Evolutionary conservation across 23 tunicate species (phyloP).

Genomic region (Ciona savignyi): DNA sequence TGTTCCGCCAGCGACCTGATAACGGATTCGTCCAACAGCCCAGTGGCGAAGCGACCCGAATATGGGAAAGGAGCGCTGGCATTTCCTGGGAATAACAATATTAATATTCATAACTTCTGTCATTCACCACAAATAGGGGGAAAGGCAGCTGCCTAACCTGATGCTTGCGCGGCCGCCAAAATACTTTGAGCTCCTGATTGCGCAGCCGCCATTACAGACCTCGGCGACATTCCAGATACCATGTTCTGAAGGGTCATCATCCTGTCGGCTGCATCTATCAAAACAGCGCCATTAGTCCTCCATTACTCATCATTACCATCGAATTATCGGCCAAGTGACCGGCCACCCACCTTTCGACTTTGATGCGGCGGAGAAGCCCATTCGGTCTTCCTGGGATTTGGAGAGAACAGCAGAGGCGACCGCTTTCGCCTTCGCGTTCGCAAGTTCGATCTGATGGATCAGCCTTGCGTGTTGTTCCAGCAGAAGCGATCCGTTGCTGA

Average conservation of each 20-base stretch:
- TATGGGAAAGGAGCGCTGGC: constrained; percentile 33
- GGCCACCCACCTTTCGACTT: neutral
- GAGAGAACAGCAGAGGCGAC: constrained; percentile 54
- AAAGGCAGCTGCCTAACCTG: constrained; percentile 31
- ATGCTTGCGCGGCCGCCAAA: constrained; percentile 73
- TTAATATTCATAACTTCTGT: no score
- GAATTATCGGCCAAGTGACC: neutral
- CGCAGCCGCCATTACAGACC: constrained; percentile 35
- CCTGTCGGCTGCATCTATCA: constrained; percentile 32
- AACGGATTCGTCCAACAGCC: constrained; percentile 37
- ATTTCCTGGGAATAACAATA: neutral
- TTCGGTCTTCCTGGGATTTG: constrained; percentile 5
- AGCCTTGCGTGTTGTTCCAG: constrained; percentile 68
- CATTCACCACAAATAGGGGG: neutral
- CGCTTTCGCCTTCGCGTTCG: constrained; percentile 60
- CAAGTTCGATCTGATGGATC: constrained; percentile 47
- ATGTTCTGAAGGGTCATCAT: constrained; percentile 53
- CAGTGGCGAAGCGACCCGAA: constrained; percentile 31
- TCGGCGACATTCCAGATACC: constrained; percentile 45
- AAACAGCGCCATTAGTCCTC: neutral
- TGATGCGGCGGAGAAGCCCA: neutral
- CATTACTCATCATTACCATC: neutral
- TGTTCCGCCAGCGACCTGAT: constrained; percentile 55
- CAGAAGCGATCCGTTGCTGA: constrained; percentile 33
- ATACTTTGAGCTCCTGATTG: constrained; percentile 42